A percentile compares a stretch with the other conserved stretches of the same genome.
These are phyloP conservation scores for Drosophila siamana DNA, from an alignment of 2,888 invertebrate genomes.

Conservation along the genomic window DNA sequence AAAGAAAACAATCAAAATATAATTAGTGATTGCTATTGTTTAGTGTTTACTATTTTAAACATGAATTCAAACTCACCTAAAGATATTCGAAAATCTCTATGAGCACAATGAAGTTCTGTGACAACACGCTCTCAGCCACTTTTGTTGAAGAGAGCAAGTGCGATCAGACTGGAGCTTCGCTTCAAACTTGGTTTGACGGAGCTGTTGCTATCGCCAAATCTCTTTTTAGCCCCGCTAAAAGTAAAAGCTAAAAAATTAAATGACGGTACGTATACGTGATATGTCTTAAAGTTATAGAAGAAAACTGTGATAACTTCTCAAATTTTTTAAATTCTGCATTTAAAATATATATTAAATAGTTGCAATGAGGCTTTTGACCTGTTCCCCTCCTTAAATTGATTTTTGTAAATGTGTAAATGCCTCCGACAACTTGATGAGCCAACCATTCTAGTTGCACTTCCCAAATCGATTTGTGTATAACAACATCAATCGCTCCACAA, in stretches of 20 bases:
- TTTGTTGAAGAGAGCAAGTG: constrained; percentile 29
- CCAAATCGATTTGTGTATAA: constrained; percentile 68
- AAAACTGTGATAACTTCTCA: too few relatives aligned
- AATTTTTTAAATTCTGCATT: too few relatives aligned
- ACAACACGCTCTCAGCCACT: constrained; percentile 26
- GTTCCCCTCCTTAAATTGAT: constrained; percentile 23
- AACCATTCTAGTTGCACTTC: constrained; percentile 22
- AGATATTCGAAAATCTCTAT: not conserved
- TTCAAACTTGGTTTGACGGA: constrained; percentile 52
- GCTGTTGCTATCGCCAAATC: constrained; percentile 10
- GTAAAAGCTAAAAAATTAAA: constrained; percentile 33
- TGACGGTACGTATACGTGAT: constrained; percentile 2
- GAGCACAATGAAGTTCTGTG: not conserved
- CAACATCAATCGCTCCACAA: constrained; percentile 16
- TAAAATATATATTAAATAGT: too few relatives aligned
- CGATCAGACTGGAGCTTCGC: constrained; percentile 30
- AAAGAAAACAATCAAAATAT: too few relatives aligned
- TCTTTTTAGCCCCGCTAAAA: constrained; percentile 10
- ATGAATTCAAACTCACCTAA: not conserved
- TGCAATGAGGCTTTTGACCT: constrained; percentile 65
- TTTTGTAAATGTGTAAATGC: constrained; percentile 49
- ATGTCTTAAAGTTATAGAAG: not conserved
- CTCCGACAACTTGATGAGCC: constrained; percentile 36
- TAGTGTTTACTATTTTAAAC: too few relatives aligned
- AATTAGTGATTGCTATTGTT: too few relatives aligned